phyloP scores from a whole-genome alignment of 1,140 invertebrate genomes.

The Zaprionus africanus region DNA sequence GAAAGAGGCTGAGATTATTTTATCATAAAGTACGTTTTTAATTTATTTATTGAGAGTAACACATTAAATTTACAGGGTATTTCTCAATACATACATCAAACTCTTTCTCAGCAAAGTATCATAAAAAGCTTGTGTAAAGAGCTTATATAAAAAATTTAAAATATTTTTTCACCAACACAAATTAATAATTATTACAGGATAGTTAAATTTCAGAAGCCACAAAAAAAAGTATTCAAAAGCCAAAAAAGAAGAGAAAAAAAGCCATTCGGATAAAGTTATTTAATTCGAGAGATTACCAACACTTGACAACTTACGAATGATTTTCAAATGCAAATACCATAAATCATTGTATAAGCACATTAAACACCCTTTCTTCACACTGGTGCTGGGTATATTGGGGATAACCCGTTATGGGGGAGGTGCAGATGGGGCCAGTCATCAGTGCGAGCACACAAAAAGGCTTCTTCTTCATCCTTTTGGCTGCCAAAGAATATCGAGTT shows the following conservation, averaged over 20 bases:
- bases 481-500: conserved; percentile 10
- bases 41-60: neutral
- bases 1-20: too few relatives aligned
- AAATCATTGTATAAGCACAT: neutral
- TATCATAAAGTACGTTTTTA: too few relatives aligned
- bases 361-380: neutral
- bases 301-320: neutral
- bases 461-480: neutral
- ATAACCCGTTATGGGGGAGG: neutral
- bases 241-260: neutral
- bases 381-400: neutral
- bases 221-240: too few relatives aligned
- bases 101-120: neutral
- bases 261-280: neutral
- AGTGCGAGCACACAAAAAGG: neutral
- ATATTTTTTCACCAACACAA: neutral
- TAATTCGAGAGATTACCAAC: neutral
- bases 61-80: neutral
- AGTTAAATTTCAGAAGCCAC: neutral
- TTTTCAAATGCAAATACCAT: neutral
- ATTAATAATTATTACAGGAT: neutral
- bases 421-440: neutral
- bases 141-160: neutral
- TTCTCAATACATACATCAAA: neutral
- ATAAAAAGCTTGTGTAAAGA: too few relatives aligned